Evolutionary conservation across 1,140 invertebrate genomes (phyloP).

Genomic region (Bradysia coprophila): DNA sequence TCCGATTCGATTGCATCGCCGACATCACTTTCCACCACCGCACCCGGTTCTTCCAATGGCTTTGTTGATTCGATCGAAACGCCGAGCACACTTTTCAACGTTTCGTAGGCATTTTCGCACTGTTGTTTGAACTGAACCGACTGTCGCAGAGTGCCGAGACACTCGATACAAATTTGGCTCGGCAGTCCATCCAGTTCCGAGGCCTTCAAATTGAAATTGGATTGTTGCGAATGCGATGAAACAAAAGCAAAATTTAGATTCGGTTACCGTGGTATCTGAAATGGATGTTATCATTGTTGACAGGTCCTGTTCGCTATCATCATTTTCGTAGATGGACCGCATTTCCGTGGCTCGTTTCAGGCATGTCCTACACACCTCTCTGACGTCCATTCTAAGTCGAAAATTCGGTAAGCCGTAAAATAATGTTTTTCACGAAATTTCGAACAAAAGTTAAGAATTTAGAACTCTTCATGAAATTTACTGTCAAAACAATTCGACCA

Average conservation of each 20-base stretch:
- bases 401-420: too few species aligned
- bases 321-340: background rate
- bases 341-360: background rate
- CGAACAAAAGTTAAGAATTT: too few species aligned
- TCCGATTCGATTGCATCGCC: background rate
- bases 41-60: background rate
- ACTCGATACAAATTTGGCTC: conserved; percentile 1
- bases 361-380: background rate
- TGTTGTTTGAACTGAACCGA: conserved; percentile 1
- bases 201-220: background rate
- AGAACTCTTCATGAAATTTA: too few species aligned
- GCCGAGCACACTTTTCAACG: background rate
- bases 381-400: background rate
- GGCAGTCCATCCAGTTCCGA: background rate
- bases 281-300: background rate
- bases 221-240: background rate
- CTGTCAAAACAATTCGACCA: too few species aligned
- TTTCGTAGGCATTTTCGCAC: conserved; percentile 1
- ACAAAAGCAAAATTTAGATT: background rate
- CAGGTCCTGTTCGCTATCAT: background rate
- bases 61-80: background rate
- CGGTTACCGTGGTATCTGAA: background rate
- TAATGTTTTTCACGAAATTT: too few species aligned
- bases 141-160: background rate
- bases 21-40: background rate